Base-by-base conservation (phyloP, 2,113 vertebrate genomes). In the Castor canadensis region DNA sequence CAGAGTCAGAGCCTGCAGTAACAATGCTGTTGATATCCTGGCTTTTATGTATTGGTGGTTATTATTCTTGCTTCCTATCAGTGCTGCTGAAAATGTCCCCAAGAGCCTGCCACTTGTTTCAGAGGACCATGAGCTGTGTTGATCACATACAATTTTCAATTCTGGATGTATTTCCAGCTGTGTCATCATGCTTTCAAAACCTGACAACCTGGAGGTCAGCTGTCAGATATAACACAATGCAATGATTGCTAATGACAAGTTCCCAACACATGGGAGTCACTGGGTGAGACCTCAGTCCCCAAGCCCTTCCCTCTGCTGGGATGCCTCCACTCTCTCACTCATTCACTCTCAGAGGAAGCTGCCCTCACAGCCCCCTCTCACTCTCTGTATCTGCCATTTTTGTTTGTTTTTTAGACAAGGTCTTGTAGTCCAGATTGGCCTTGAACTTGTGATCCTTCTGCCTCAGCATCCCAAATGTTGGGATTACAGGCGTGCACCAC, bases 131-230 rank as follows among this genome's bases (percentile, higher is more conserved):
- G 43, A 52, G 22, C 69, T 1, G 3, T 35, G 45, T 35, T 93
- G 17, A 81, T 9, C 11, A 81, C 15, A 30, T 13, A 13, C 7
- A 52, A 16, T 38, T 62, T 26, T 28, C 4, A 60, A 24, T 45
- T 79, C 60, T 58, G 82, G 71, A 94, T 26, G 3, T 22, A 52
- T 52, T 91, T 52, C 40, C 9, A 72, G 28, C 43, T 81, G n/a
- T 56, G 66, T 69, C 52, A 86, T 76, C 28, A 6, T 84, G 22
- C 45, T 84, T 92, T 85, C 72, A 71, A 47, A 92, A 45, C 6
- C 75, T 80, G 38, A 85, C 35, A 71, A n/a, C 30, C 45, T 71
- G 9, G 16, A 81, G 16, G 72, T 64, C 56, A 60, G 35, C 43
- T n/a, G 8, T 71, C 28, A 9, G 30, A 2, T 52, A 84, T 64